A percentile compares a stretch with the other conserved stretches of the same genome.
These are phyloP conservation scores for Chrosomus eos DNA, from an alignment of 2,797 vertebrate genomes.

Conservation along the genomic window DNA sequence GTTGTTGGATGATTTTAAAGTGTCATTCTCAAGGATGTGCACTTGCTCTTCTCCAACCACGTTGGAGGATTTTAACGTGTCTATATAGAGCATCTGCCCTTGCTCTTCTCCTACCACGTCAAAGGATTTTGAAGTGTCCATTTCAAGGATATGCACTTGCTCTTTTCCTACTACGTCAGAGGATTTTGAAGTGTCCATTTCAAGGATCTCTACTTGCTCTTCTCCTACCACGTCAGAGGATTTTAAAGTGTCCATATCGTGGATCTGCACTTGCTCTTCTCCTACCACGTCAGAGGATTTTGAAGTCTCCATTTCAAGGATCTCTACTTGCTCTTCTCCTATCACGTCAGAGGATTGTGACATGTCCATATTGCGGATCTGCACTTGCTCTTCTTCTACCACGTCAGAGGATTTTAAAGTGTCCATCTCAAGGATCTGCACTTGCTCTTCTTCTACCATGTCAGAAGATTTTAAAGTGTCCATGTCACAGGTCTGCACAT, in stretches of 20 bases:
- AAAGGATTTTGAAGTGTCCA: background rate
- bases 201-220: background rate
- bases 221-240: background rate
- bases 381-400: background rate
- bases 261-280: background rate
- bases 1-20: background rate
- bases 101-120: background rate
- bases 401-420: background rate
- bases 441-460: background rate
- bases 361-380: background rate
- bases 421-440: slow-evolving; percentile 44
- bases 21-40: slow-evolving; percentile 34
- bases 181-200: background rate
- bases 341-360: background rate
- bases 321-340: background rate
- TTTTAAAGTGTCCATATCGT: background rate
- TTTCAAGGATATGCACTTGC: rapidly evolving
- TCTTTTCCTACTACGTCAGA: background rate
- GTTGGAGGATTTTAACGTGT: background rate
- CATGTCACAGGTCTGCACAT: background rate
- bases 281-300: background rate
- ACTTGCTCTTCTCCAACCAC: slow-evolving; percentile 37
- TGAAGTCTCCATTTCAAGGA: background rate
- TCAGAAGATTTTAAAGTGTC: background rate
- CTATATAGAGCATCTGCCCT: slow-evolving; percentile 26